Conservation (phyloP, 1,140 invertebrate species). For the Ylistrum balloti region DNA sequence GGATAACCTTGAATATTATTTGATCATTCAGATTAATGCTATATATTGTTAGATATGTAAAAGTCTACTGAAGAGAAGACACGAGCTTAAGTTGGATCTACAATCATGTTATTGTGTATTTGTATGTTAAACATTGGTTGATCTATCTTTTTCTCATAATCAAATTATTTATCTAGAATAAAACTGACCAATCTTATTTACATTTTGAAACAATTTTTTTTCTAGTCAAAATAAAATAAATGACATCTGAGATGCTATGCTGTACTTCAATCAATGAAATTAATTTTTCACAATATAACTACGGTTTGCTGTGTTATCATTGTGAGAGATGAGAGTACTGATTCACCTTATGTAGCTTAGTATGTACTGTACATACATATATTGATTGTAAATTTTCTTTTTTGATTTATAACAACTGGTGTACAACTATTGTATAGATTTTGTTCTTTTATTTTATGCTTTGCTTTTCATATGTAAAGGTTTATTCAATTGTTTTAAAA, state of each 20-base stretch:
- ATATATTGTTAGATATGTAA: too few relatives aligned
- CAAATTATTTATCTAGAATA: background rate
- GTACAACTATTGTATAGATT: conserved; percentile 9
- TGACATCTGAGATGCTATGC: background rate
- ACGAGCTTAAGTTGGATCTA: background rate
- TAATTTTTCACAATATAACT: background rate
- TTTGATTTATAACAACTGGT: conserved; percentile 35
- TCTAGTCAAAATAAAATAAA: conserved; percentile 25
- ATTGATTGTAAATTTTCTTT: conserved; percentile 31
- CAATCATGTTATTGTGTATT: background rate
- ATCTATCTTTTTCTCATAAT: background rate
- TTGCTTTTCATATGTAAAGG: background rate
- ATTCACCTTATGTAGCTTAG: conserved; percentile 5
- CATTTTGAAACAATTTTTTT: background rate
- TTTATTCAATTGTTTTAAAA: background rate
- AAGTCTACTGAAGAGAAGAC: background rate
- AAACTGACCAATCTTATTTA: conserved; percentile 11
- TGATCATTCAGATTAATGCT: too few relatives aligned
- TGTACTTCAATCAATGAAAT: background rate
- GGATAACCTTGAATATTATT: too few relatives aligned
- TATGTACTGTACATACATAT: background rate
- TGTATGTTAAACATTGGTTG: background rate
- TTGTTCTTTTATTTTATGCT: background rate
- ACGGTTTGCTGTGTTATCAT: background rate
- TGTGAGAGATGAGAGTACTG: conserved; percentile 3